These are phyloP conservation scores for Python bivittatus DNA, from an alignment of 2,113 vertebrate species.

Conservation along the genomic window DNA sequence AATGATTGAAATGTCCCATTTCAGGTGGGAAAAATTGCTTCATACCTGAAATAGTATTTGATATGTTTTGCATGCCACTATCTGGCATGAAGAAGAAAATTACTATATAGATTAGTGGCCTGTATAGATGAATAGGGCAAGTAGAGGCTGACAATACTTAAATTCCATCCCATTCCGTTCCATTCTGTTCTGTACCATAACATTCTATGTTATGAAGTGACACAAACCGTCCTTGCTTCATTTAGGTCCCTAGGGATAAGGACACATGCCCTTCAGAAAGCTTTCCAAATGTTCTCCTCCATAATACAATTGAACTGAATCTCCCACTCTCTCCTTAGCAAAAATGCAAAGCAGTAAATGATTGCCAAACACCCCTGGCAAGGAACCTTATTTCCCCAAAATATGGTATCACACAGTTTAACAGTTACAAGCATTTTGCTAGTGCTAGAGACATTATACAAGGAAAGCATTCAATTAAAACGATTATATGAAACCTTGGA, in stretches of 20 bases:
- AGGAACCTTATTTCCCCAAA: conserved; percentile 18
- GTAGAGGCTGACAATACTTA: not conserved
- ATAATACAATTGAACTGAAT: not conserved
- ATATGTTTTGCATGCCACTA: not conserved
- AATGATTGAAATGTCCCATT: too few relatives aligned
- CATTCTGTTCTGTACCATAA: not conserved
- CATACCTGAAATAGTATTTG: too few relatives aligned
- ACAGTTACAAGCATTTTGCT: not conserved
- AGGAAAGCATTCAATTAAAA: not conserved
- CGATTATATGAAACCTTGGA: conserved; percentile 26
- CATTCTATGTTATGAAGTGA: not conserved
- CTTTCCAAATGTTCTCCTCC: not conserved
- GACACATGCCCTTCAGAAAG: not conserved
- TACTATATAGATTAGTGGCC: not conserved
- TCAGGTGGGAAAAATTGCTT: too few relatives aligned
- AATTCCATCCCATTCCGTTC: not conserved
- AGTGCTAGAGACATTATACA: not conserved
- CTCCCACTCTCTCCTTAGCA: not conserved
- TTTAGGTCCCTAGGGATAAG: not conserved
- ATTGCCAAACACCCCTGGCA: not conserved
- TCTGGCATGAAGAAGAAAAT: not conserved
- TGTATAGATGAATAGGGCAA: not conserved
- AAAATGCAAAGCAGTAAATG: not conserved
- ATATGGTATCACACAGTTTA: not conserved
- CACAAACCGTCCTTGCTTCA: not conserved